Base-by-base conservation (phyloP, 2,113 vertebrate genomes). In the Chascanopsetta lugubris region DNA sequence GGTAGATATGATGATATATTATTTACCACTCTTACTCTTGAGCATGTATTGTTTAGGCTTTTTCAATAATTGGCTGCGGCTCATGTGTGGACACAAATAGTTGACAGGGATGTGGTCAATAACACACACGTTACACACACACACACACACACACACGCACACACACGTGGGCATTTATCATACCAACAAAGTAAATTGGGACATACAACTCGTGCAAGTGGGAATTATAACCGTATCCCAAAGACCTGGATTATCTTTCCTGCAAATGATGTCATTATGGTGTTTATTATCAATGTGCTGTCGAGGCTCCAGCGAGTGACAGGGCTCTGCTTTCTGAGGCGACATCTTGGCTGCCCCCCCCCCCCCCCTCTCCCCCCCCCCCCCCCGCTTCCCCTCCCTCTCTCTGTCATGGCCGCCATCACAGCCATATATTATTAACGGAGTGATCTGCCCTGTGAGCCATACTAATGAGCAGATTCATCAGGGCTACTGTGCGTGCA, bases 381-480 rank as follows among this genome's bases (percentile, higher is more conserved):
- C n/a, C n/a, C n/a, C n/a, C n/a, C n/a, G n/a, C n/a, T n/a, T n/a
- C n/a, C n/a, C n/a, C n/a, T n/a, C n/a, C n/a, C n/a, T 55, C 62
- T 62, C 59, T 73, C 75, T 54, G 61, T 75, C 80, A 82, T 80
- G 69, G 67, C 49, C 58, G 36, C 38, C 72, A 61, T 80, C 61
- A 69, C 63, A 54, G 24, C 69, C n/a, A 69, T 87, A 79, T 73
- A 84, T 87, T 90, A 90, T 88, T 91, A 80, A 91, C 90, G 54
- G 58, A 51, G 26, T 63, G 69, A 81, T 89, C 69, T 75, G 71
- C 58, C 53, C 57, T 54, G 66, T 76, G 51, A 85, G 55, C 80
- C 67, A 80, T 78, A 83, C 85, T 88, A 89, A 90, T 89, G 72
- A 90, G 84, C 61, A 54, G 69, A 87, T 90, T 84, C 82, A 86